Evolutionary conservation across 2,797 vertebrate genomes (phyloP), one percentile per base, ranked within the genome.

Genomic region (Apogon hyalosoma): DNA sequence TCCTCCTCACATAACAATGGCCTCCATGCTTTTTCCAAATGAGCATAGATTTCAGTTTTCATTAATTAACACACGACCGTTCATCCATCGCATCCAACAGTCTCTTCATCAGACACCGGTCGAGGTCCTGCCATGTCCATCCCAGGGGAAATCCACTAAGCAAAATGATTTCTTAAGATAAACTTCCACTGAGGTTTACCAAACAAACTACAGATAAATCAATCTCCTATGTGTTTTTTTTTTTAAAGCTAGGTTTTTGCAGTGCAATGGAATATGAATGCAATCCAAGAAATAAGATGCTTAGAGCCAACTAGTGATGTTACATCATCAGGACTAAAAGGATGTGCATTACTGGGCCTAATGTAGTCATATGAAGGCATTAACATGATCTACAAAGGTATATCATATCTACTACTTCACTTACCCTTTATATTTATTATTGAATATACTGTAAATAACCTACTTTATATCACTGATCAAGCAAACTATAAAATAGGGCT

Each of bases 251-350:
- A 52, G 1, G 28, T 40, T 36, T 8, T 50, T 54, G 51, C 47
- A 18, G 6, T 24, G 56, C 65, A 40, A 57, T 57, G 43, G 13
- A 55, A 52, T 38, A 60, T 73, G 38, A 77, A 75, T 45, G 33
- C 48, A 72, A 21, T 73, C 77, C 45, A 4, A 42, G 38, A 70
- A 73, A 83, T 88, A 73, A 85, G 70, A 80, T 72, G 75, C 75
- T 84, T 79, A 79, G 13, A 75, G 64, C 51, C 69, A 64, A 58
- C 54, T 46, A 55, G 56, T 54, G 47, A 68, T 50, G 83, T 86
- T 76, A 84, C 61, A 62, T 84, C 75, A 80, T 73, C 81, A 39
- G 24, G 58, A 24, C 54, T 52, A 12, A 69, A 56, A 73, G 67
- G 52, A 47, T 65, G 50, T 60, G 67, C 53, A 75, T 77, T 28